phyloP scores from a whole-genome alignment of 2,797 vertebrate species.

The Neosilurus hyrtlii region DNA sequence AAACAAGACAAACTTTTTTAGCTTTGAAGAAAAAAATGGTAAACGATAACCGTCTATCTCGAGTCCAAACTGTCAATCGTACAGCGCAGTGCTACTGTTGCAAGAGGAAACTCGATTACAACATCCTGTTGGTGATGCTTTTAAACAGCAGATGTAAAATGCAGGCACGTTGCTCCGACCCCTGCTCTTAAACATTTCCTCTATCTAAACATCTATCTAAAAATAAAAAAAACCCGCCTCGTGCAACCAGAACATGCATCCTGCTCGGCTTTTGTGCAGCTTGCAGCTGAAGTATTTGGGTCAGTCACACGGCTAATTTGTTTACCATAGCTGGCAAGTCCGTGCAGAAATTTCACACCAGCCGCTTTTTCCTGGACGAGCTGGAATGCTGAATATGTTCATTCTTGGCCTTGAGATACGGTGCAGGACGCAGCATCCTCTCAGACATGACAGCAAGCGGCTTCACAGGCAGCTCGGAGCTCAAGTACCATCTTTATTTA shows the following conservation, averaged over 20 bases:
- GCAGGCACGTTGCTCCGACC: neutral
- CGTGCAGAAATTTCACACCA: constrained; percentile 41
- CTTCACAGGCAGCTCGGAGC: neutral
- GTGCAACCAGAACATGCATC: constrained; percentile 27
- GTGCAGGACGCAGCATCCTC: neutral
- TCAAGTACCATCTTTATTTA: neutral
- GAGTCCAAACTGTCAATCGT: neutral
- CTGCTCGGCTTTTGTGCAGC: constrained; percentile 41
- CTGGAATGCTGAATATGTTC: constrained; percentile 46
- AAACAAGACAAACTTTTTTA: neutral
- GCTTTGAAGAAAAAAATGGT: neutral
- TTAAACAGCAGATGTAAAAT: neutral
- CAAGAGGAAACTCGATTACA: constrained; percentile 10
- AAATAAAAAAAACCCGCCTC: neutral
- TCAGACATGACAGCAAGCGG: neutral
- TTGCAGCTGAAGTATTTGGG: constrained; percentile 52
- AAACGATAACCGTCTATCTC: neutral
- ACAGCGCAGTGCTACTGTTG: neutral
- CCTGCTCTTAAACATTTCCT: neutral
- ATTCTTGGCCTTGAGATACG: constrained; percentile 27
- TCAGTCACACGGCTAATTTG: constrained; percentile 55
- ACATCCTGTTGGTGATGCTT: constrained; percentile 9
- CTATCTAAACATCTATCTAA: neutral
- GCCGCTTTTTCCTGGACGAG: constrained; percentile 30
- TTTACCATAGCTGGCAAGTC: constrained; percentile 45